phyloP scores from a whole-genome alignment of 1,140 invertebrate species.

The Brachionus sp. region DNA sequence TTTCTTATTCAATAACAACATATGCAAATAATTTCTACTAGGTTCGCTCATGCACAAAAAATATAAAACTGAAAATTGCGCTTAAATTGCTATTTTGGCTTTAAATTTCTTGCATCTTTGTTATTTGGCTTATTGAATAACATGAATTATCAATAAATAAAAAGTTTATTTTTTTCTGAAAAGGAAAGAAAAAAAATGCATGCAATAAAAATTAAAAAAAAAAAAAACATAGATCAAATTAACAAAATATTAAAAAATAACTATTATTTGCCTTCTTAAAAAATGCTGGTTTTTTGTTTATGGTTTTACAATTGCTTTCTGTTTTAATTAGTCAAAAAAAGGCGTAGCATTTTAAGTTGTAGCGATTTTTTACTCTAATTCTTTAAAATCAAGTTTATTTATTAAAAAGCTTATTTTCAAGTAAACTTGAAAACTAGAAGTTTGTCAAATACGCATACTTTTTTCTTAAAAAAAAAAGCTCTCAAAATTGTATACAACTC shows the following conservation, averaged over 20 bases:
- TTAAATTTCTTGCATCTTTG: neutral
- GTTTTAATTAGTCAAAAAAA: neutral
- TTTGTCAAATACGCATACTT: neutral
- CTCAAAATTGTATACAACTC: neutral
- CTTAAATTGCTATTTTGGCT: neutral
- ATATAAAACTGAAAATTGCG: neutral
- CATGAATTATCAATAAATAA: too few relatives aligned
- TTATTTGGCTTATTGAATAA: too few relatives aligned
- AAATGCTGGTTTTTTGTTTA: neutral
- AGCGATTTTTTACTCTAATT: neutral
- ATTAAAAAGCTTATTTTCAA: neutral
- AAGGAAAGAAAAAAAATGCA: too few relatives aligned
- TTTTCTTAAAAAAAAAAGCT: neutral
- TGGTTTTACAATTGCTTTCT: neutral
- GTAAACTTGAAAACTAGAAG: neutral
- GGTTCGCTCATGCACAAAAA: neutral
- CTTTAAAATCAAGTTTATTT: neutral
- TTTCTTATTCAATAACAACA: neutral
- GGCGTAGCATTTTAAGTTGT: neutral
- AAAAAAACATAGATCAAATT: neutral
- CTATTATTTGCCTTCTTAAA: neutral
- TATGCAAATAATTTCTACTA: neutral
- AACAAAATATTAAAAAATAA: neutral
- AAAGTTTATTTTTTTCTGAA: too few relatives aligned
- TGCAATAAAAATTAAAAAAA: too few relatives aligned